Percentiles rank a stretch among this genome's conserved stretches.
Evolutionary conservation across 1,140 invertebrate genomes (phyloP).

Genomic region (Drosophila guanche): DNA sequence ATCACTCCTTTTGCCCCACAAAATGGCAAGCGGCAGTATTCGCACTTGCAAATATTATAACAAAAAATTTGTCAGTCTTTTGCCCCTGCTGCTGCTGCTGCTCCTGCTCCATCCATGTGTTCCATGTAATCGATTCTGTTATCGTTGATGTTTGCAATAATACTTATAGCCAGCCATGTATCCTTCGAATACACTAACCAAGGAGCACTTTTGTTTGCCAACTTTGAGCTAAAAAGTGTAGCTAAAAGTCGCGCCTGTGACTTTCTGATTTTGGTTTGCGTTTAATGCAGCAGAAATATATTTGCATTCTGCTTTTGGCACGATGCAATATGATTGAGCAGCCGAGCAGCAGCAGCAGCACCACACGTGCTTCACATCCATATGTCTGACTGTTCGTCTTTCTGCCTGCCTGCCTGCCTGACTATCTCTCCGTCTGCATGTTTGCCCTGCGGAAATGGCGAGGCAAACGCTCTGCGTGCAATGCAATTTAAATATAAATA

Average conservation of each 20-base stretch:
- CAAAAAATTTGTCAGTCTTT: slow-evolving; percentile 32
- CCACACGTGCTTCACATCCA: slow-evolving; percentile 56
- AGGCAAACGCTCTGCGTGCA: slow-evolving; percentile 40
- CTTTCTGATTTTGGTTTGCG: too few species aligned
- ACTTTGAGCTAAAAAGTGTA: too few species aligned
- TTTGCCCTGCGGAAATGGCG: slow-evolving; percentile 53
- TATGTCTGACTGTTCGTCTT: slow-evolving; percentile 31
- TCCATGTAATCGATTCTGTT: slow-evolving; percentile 63
- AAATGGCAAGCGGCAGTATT: slow-evolving; percentile 23
- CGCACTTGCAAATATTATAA: slow-evolving; percentile 68
- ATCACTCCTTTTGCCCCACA: slow-evolving; percentile 50
- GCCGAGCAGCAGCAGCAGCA: too few species aligned
- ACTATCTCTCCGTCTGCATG: background rate
- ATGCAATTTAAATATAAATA: slow-evolving; percentile 80
- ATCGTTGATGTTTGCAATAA: slow-evolving; percentile 69
- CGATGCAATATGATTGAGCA: too few species aligned
- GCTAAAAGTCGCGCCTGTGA: too few species aligned
- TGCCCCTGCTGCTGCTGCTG: background rate
- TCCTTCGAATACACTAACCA: background rate
- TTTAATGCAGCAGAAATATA: too few species aligned
- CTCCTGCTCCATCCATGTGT: slow-evolving; percentile 22
- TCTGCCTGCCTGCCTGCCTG: too few species aligned
- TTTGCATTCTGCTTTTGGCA: too few species aligned
- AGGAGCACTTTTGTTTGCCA: too few species aligned
- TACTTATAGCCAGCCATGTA: slow-evolving; percentile 8